These are phyloP conservation scores for Seira sanloemensis DNA, from an alignment of 2,888 invertebrate species.

Conservation along the genomic window DNA sequence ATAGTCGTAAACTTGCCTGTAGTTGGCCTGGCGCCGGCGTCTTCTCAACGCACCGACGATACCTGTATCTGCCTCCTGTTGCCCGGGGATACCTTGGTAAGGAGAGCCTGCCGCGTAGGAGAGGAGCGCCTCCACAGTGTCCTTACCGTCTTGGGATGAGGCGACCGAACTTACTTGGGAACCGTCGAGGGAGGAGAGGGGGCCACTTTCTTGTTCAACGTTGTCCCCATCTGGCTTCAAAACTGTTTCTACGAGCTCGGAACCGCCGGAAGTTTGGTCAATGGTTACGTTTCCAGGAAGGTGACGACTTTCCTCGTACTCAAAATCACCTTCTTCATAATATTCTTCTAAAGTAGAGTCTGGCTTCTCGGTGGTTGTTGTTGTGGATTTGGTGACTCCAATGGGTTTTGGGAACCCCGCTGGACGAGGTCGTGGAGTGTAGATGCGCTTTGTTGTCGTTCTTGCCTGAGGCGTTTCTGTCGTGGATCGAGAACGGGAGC, in stretches of 20 bases:
- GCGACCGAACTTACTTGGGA: slow-evolving; percentile 48
- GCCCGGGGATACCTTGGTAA: slow-evolving; percentile 40
- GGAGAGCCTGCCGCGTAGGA: slow-evolving; percentile 54
- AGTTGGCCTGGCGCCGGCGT: slow-evolving; percentile 34
- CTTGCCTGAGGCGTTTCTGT: slow-evolving; percentile 55
- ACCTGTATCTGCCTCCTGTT: slow-evolving; percentile 43
- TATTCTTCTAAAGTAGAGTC: slow-evolving; percentile 57
- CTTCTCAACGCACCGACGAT: slow-evolving; percentile 52
- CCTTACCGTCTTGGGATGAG: slow-evolving; percentile 38
- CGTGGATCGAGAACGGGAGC: slow-evolving; percentile 34
- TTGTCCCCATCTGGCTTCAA: slow-evolving; percentile 36
- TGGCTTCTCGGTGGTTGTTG: slow-evolving; percentile 61
- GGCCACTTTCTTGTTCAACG: neutral
- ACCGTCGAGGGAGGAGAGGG: slow-evolving; percentile 9
- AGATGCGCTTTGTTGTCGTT: slow-evolving; percentile 70
- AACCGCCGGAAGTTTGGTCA: slow-evolving; percentile 50
- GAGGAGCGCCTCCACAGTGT: slow-evolving; percentile 39
- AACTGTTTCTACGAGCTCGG: slow-evolving; percentile 61
- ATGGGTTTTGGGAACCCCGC: slow-evolving; percentile 68
- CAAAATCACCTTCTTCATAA: slow-evolving; percentile 70
- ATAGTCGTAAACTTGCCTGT: slow-evolving; percentile 71
- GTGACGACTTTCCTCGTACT: slow-evolving; percentile 67
- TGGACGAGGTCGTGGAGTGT: slow-evolving; percentile 69
- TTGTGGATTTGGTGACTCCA: slow-evolving; percentile 45
- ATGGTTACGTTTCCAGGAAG: slow-evolving; percentile 56